A percentile compares a stretch with the other conserved stretches of the same genome.
phyloP scores from a whole-genome alignment of 2,113 vertebrate species.

The Pagrus major region DNA sequence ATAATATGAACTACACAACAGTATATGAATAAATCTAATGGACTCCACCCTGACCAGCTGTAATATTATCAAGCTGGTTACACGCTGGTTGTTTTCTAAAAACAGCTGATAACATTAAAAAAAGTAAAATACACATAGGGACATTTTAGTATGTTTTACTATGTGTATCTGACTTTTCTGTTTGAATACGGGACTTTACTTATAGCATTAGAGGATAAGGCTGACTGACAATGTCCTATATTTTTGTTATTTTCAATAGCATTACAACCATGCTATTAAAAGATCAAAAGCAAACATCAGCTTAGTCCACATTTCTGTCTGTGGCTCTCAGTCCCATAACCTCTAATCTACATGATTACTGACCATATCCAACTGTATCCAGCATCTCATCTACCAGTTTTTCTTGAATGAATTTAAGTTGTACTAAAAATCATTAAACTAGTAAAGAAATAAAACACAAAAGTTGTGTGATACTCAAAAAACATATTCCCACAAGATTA shows the following conservation, averaged over 20 bases:
- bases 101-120: not conserved
- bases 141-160: no score
- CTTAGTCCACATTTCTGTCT: not conserved
- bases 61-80: not conserved
- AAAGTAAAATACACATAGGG: not conserved
- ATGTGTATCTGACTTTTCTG: not conserved
- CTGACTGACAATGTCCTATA: not conserved
- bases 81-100: no score
- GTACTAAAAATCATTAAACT: no score
- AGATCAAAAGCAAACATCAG: not conserved
- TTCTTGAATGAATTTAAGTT: no score
- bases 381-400: no score
- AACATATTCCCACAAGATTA: no score
- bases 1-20: not conserved
- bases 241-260: not conserved
- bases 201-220: not conserved
- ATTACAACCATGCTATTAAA: not conserved
- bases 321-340: not conserved
- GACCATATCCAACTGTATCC: not conserved
- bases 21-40: not conserved
- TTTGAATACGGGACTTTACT: not conserved
- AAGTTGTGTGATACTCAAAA: no score
- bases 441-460: no score
- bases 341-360: no score
- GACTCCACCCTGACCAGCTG: not conserved